phyloP scores from a whole-genome alignment of 2,113 vertebrate genomes.

The Potamarius usumacintae region DNA sequence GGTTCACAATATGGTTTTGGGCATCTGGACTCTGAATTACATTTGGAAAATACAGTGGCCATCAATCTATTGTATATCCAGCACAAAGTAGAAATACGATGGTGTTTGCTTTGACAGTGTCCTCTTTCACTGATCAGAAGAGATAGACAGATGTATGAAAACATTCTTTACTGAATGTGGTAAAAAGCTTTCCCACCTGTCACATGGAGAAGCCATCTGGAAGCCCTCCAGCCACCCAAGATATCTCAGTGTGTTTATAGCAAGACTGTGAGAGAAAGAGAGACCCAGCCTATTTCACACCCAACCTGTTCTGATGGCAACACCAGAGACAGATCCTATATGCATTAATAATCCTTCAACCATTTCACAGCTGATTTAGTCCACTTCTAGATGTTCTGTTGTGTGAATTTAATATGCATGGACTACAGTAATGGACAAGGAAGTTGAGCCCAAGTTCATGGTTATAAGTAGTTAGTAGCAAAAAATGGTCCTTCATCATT shows the following conservation, averaged over 20 bases:
- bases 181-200: conserved; percentile 49
- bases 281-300: neutral
- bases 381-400: neutral
- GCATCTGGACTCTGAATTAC: neutral
- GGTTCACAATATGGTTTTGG: neutral
- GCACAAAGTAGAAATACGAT: neutral
- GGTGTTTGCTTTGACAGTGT: neutral
- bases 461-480: neutral
- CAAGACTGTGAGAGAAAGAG: conserved; percentile 38
- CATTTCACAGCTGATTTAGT: neutral
- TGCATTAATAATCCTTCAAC: neutral
- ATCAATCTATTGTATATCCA: neutral
- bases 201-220: conserved; percentile 65
- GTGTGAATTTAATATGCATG: neutral
- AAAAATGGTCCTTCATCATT: neutral
- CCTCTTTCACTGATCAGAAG: conserved; percentile 14
- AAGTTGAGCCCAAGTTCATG: neutral
- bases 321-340: neutral
- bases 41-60: neutral
- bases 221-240: conserved; percentile 49
- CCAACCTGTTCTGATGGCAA: neutral
- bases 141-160: neutral
- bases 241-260: conserved; percentile 63
- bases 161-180: conserved; percentile 43
- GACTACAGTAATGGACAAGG: neutral